Evolutionary conservation across 2,113 vertebrate genomes (phyloP).

Genomic region (Polypterus senegalus): DNA sequence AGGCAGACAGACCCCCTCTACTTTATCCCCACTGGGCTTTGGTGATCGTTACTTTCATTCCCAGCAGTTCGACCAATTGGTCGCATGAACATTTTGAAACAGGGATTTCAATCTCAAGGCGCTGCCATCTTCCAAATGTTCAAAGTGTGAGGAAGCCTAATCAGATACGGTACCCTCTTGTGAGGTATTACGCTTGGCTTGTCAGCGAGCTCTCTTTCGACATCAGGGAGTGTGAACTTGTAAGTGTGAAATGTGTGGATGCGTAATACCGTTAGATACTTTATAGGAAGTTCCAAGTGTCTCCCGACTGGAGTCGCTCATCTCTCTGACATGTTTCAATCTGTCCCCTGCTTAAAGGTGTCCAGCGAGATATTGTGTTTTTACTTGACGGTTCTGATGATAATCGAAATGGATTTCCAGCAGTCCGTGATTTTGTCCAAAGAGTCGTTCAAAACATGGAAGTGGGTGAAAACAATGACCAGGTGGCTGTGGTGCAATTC

Average conservation of each 20-base stretch:
- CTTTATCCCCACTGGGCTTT: too few species aligned
- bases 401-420: constrained; percentile 30
- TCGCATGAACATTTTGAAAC: too few species aligned
- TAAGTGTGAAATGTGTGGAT: constrained; percentile 5
- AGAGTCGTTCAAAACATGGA: constrained; percentile 29
- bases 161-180: too few species aligned
- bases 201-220: neutral
- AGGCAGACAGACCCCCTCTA: too few species aligned
- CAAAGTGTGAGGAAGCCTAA: too few species aligned
- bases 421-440: constrained; percentile 27
- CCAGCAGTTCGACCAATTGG: too few species aligned
- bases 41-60: constrained; percentile 33
- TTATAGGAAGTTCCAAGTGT: neutral
- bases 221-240: constrained; percentile 7
- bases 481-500: constrained; percentile 32
- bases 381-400: too few species aligned
- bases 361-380: constrained; percentile 7
- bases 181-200: too few species aligned
- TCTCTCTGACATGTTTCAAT: constrained; percentile 35
- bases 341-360: constrained; percentile 32
- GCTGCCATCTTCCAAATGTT: too few species aligned
- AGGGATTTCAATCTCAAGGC: too few species aligned
- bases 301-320: constrained; percentile 22
- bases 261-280: constrained; percentile 14
- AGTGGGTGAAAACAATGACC: constrained; percentile 24